A percentile compares a stretch with the other conserved stretches of the same genome.
phyloP scores from a whole-genome alignment of 2,888 invertebrate species.

The Parnassius apollo region DNA sequence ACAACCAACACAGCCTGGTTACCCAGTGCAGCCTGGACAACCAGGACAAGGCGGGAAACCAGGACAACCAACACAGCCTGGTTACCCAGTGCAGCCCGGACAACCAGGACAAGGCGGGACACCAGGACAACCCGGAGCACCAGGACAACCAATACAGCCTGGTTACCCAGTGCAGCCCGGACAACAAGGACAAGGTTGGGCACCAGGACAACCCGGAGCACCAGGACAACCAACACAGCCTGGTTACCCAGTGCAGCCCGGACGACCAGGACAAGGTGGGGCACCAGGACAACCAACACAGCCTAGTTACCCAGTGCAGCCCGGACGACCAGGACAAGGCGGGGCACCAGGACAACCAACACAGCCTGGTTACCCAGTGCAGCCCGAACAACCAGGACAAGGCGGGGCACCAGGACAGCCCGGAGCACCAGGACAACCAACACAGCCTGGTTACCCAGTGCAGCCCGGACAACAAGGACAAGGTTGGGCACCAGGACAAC shows the following conservation, averaged over 20 bases:
- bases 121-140: constrained; percentile 32
- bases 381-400: constrained; percentile 59
- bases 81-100: constrained; percentile 41
- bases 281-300: constrained; percentile 30
- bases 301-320: constrained; percentile 27
- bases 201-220: constrained; percentile 29
- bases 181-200: no score
- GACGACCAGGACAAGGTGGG: constrained; percentile 34
- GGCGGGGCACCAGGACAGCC: constrained; percentile 40
- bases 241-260: constrained; percentile 49
- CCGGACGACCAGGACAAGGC: constrained; percentile 50
- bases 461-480: constrained; percentile 37
- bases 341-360: constrained; percentile 64
- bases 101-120: constrained; percentile 34
- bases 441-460: constrained; percentile 33
- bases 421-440: constrained; percentile 51
- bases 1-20: no score
- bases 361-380: constrained; percentile 36
- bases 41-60: constrained; percentile 35
- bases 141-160: constrained; percentile 35
- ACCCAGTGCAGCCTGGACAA: no score
- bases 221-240: constrained; percentile 42
- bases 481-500: constrained; percentile 33
- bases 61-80: constrained; percentile 29
- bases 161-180: constrained; percentile 40